Percentiles rank a stretch among this genome's conserved stretches.
These are phyloP conservation scores for Pholis gunnellus DNA, from an alignment of 2,113 vertebrate species.

Conservation along the genomic window DNA sequence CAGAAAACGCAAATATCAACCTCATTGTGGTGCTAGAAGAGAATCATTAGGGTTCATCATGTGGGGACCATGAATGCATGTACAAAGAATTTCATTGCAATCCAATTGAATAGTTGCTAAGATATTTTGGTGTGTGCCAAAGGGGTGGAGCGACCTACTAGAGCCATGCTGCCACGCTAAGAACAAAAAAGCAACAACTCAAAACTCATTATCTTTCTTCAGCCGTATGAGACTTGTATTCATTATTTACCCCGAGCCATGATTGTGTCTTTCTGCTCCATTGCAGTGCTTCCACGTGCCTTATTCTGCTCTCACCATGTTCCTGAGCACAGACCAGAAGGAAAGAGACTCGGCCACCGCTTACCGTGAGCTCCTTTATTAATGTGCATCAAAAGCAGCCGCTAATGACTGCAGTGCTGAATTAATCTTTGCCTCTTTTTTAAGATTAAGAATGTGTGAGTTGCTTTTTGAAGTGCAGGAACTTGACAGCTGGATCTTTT, in stretches of 20 bases:
- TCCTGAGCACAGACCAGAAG: conserved; percentile 91
- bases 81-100: too few species aligned
- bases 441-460: neutral
- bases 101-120: neutral
- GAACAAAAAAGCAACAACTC: neutral
- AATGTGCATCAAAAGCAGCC: neutral
- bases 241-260: neutral
- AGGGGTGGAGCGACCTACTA: neutral
- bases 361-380: conserved; percentile 88
- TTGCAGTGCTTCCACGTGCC: conserved; percentile 94
- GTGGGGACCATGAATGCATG: neutral
- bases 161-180: neutral
- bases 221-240: neutral
- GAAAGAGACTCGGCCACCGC: conserved; percentile 96
- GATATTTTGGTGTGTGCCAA: neutral
- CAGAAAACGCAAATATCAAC: neutral
- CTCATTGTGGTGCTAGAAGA: neutral
- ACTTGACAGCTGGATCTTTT: neutral
- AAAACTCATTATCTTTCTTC: neutral
- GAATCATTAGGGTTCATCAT: neutral
- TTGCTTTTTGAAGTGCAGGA: neutral
- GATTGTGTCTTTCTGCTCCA: conserved; percentile 33
- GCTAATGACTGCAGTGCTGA: neutral
- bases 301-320: conserved; percentile 97
- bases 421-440: conserved; percentile 1